Evolutionary conservation across 2,797 vertebrate genomes (phyloP).

Genomic region (Taenioides sp.): DNA sequence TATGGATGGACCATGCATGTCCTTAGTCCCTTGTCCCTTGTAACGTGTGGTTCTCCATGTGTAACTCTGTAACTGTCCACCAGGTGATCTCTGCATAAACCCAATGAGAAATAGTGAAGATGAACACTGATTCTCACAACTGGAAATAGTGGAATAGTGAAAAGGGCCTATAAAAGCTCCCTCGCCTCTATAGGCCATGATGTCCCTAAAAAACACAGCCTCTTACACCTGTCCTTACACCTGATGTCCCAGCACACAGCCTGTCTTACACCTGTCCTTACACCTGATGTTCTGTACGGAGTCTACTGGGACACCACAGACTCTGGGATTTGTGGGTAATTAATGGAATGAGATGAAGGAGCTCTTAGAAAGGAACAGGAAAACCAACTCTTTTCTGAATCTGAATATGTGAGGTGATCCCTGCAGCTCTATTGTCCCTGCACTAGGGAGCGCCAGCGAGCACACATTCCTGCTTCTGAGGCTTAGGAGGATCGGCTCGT

Average conservation of each 20-base stretch:
- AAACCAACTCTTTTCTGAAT: conserved; percentile 62
- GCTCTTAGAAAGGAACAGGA: conserved; percentile 55
- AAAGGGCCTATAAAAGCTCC: not conserved
- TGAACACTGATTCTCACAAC: no score
- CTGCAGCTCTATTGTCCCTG: conserved; percentile 60
- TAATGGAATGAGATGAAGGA: conserved; percentile 66
- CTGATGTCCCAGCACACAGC: not conserved
- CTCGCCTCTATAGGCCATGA: not conserved
- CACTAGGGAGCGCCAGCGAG: not conserved
- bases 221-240: no score
- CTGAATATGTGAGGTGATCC: conserved; percentile 69
- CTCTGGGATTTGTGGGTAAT: conserved; percentile 72
- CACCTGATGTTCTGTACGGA: conserved; percentile 59
- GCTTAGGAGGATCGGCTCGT: conserved; percentile 4
- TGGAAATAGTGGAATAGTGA: no score
- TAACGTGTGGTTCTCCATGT: no score
- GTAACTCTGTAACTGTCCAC: no score
- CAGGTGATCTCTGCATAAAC: no score
- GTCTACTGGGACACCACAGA: conserved; percentile 64
- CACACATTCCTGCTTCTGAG: not conserved
- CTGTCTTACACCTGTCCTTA: not conserved
- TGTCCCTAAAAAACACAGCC: no score
- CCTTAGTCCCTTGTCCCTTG: no score
- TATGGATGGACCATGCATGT: no score
- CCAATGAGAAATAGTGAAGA: no score